Evolutionary conservation across 2,113 vertebrate species (phyloP), one percentile per base, ranked within the genome.

Genomic region (Burhinus oedicnemus): DNA sequence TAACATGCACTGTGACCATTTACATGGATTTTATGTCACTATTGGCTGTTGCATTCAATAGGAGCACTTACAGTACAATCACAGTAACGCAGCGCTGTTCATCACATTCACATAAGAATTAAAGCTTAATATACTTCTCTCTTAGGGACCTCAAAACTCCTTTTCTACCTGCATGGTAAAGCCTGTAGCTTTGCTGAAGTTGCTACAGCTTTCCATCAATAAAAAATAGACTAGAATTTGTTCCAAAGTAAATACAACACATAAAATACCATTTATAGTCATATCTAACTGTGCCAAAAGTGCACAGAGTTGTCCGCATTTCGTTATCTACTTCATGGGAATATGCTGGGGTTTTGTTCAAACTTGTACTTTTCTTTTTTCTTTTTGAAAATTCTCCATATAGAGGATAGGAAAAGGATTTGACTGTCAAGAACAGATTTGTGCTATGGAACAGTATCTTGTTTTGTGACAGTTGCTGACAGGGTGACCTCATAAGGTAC

Each of bases 11-110:
- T 91, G 75, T 83, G 44, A 44, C 40, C n/a, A 58, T 61, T 75
- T 12, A n/a, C 75, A 81, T 74, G 74, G 58, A 89, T 94, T 97
- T 96, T 89, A 25, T 91, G 55, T 52, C 71, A 47, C n/a, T 93
- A n/a, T 57, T 58, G 52, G 32, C 36, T 74, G 44, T 32, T 52
- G 15, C 12, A 25, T 32, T 86, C 72, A 54, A 89, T 21, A 89
- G n/a, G 60, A 93, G 84, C 25, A 66, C 36, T 58, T 30, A 52
- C 15, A 80, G 36, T 66, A 51, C 71, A 74, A 44, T 60, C 47
- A 51, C 71, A 88, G 61, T 10, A 72, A 82, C 0, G 2, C 55
- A 38, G 12, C 4, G 1, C 18, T 44, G 19, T 74, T 77, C 72
- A 47, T 65, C 78, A 66, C 42, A 40, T 74, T 79, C 64, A 83